These are phyloP conservation scores for Dexiosoma caninum DNA, from an alignment of 2,888 invertebrate genomes.

Conservation along the genomic window DNA sequence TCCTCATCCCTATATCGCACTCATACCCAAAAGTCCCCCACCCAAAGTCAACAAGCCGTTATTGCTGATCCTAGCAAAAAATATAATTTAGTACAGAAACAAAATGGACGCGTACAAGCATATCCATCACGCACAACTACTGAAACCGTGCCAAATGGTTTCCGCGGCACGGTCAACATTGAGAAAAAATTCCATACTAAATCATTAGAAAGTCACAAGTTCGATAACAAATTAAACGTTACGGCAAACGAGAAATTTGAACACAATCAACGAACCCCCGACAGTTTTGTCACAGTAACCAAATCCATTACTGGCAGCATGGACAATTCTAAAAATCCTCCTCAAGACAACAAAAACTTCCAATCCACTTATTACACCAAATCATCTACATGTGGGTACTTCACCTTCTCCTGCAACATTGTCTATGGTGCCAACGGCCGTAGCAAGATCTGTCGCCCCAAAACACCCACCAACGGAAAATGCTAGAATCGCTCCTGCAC, in stretches of 20 bases:
- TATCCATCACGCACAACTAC: constrained; percentile 71
- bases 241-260: constrained; percentile 69
- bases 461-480: constrained; percentile 86
- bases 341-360: constrained; percentile 83
- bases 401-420: constrained; percentile 90
- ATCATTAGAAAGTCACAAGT: constrained; percentile 71
- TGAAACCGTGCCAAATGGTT: constrained; percentile 76
- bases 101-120: constrained; percentile 73
- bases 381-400: constrained; percentile 91
- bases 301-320: constrained; percentile 88
- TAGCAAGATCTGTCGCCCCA: constrained; percentile 89
- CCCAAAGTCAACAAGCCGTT: constrained; percentile 73
- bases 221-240: constrained; percentile 69
- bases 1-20: constrained; percentile 64
- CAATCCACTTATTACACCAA: constrained; percentile 90
- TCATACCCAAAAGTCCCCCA: constrained; percentile 71
- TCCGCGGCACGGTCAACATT: constrained; percentile 77
- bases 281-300: constrained; percentile 87
- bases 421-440: constrained; percentile 87
- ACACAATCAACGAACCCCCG: constrained; percentile 78
- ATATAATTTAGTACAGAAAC: constrained; percentile 74
- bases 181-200: constrained; percentile 77
- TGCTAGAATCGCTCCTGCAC: constrained; percentile 69
- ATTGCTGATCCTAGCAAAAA: constrained; percentile 69
- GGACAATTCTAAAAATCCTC: constrained; percentile 81